These are phyloP conservation scores for Platichthys flesus DNA, from an alignment of 2,113 vertebrate genomes.

Conservation along the genomic window DNA sequence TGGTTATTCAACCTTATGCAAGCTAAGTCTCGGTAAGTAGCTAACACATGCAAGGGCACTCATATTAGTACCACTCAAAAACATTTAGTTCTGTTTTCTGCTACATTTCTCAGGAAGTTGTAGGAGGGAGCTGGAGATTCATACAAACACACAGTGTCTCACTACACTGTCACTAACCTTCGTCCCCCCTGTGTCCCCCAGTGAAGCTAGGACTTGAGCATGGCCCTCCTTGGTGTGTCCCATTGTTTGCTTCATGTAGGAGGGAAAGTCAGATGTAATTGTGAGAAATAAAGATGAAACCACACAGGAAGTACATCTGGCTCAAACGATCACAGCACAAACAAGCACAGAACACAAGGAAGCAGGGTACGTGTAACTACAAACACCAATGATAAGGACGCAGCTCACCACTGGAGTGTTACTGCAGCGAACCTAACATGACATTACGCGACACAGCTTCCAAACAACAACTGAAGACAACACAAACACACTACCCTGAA, in stretches of 20 bases:
- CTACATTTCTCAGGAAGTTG: conserved; percentile 26
- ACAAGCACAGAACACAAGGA: conserved; percentile 23
- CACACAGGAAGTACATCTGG: conserved; percentile 47
- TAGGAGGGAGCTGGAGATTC: conserved; percentile 17
- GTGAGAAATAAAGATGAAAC: conserved; percentile 53
- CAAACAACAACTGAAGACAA: conserved; percentile 13
- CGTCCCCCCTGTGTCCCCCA: conserved; percentile 57
- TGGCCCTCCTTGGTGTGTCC: conserved; percentile 49
- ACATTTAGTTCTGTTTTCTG: conserved; percentile 18
- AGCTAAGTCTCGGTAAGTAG: background rate
- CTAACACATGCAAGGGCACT: conserved; percentile 38
- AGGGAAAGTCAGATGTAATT: conserved; percentile 64
- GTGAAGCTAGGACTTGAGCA: conserved; percentile 62
- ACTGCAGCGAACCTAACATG: background rate
- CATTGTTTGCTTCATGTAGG: conserved; percentile 67
- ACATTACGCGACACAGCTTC: background rate
- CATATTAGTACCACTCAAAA: conserved; percentile 47
- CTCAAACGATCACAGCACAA: conserved; percentile 30
- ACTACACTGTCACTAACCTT: conserved; percentile 74
- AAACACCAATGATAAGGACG: background rate
- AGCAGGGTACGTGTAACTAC: conserved; percentile 2
- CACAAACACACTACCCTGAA: conserved; percentile 39
- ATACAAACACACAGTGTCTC: conserved; percentile 53
- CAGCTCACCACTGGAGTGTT: background rate
- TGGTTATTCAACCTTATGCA: conserved; percentile 15